Percentiles rank a stretch among this genome's conserved stretches.
Evolutionary conservation across 2,113 vertebrate genomes (phyloP).

Genomic region (Lepus americanus): DNA sequence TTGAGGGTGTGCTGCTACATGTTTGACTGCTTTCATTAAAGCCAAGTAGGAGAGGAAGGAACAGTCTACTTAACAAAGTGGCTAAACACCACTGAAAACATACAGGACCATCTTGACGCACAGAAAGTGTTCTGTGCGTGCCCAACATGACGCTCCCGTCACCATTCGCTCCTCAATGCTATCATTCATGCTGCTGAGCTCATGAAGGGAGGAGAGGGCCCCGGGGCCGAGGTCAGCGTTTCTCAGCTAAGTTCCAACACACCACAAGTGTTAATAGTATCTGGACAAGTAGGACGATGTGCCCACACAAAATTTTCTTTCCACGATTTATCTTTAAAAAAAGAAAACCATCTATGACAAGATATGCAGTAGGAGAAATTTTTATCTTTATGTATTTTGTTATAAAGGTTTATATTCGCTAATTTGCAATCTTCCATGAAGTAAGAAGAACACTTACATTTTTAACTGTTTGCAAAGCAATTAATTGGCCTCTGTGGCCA

Average conservation of each 20-base stretch:
- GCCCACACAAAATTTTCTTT: neutral
- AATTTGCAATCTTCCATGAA: constrained; percentile 2
- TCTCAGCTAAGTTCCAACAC: neutral
- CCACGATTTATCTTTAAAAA: neutral
- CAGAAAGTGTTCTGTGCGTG: neutral
- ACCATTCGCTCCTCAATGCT: neutral
- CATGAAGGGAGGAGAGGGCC: neutral
- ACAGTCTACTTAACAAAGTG: neutral
- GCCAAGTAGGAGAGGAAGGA: neutral
- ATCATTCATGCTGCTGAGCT: neutral
- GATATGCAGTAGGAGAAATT: neutral
- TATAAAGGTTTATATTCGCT: neutral
- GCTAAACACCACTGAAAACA: neutral
- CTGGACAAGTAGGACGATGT: neutral
- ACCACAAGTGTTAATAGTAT: neutral
- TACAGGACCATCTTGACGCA: neutral
- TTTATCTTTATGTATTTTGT: neutral
- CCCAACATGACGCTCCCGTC: neutral
- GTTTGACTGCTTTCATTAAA: neutral
- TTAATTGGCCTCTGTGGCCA: neutral
- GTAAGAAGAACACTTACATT: neutral
- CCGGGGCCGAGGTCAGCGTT: neutral
- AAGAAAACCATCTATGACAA: neutral
- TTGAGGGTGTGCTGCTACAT: neutral
- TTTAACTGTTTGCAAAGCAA: constrained; percentile 12